Evolutionary conservation across 2,113 vertebrate genomes (phyloP).

Genomic region (Brachyhypopomus occidentalis): DNA sequence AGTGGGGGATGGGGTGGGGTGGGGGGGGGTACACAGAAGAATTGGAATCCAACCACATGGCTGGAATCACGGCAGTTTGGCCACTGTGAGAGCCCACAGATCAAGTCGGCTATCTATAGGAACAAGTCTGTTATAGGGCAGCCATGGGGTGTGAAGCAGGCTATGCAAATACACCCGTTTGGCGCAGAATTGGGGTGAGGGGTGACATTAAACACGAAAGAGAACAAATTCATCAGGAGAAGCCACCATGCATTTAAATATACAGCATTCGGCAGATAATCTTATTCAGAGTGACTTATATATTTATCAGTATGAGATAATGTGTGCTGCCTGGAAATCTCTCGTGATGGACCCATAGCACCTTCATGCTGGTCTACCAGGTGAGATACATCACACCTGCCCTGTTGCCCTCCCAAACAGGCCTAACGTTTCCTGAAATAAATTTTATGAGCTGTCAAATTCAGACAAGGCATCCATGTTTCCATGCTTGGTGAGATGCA

Average conservation of each 20-base stretch:
- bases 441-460: constrained; percentile 4
- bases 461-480: neutral
- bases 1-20: too few relatives aligned
- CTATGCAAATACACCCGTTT: neutral
- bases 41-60: too few relatives aligned
- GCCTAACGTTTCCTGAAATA: neutral
- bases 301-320: too few relatives aligned
- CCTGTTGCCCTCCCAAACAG: neutral
- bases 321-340: too few relatives aligned
- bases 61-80: too few relatives aligned
- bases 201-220: neutral
- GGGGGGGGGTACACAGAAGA: neutral
- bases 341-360: too few relatives aligned
- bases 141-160: constrained; percentile 12
- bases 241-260: neutral
- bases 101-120: neutral
- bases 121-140: neutral
- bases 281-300: too few relatives aligned
- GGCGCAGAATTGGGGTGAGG: neutral
- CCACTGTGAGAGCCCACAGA: neutral
- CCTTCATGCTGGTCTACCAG: too few relatives aligned
- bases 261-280: neutral
- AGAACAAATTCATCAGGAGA: neutral
- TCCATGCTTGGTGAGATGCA: neutral
- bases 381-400: neutral